Evolutionary conservation across 1,140 invertebrate genomes (phyloP), one percentile per base, ranked within the genome.

Genomic region (Tetramorium parvispinum): DNA sequence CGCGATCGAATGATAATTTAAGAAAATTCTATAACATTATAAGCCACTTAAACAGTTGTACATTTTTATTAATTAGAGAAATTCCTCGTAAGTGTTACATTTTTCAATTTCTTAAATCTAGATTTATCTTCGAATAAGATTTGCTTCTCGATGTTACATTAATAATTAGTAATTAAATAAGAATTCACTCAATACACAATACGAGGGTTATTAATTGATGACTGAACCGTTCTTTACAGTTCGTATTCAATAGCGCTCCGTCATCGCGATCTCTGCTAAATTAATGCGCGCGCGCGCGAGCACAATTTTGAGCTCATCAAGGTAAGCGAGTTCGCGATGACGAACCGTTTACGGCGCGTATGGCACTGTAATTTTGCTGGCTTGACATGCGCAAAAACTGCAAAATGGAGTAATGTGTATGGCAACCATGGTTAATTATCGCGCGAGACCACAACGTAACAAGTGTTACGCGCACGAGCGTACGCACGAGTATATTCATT

Each of bases 231-330:
- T 78, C 18, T n/a, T 32, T 70, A 43, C 24, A 21, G 46, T 32
- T 71, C 8, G 16, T 0, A 7, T 27, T 40, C 18, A 16, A 21
- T 27, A 21, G 57, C 32, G 24, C n/a, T 4, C 8, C 18, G 10
- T 68, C 77, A 51, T 51, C 66, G 21, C 1, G 43, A 4, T 32
- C 53, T 59, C 24, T 13, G 68, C 13, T 75, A 49, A 73, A 73
- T 83, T 83, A 82, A 82, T 82, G 4, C 37, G 49, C 78, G 21
- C 49, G 49, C 27, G 21, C 51, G 53, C 32, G 13, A 46, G 13
- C 24, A 70, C 40, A 43, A 83, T 75, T 75, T 75, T 55, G 53
- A 75, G 53, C 68, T 49, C 68, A 83, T 83, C 79, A 83, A 83
- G 79, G 79, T 83, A 83, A 83, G 24, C 79, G n/a, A 83, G 79